phyloP scores from a whole-genome alignment of 2,113 vertebrate species.

The Pogona vitticeps region DNA sequence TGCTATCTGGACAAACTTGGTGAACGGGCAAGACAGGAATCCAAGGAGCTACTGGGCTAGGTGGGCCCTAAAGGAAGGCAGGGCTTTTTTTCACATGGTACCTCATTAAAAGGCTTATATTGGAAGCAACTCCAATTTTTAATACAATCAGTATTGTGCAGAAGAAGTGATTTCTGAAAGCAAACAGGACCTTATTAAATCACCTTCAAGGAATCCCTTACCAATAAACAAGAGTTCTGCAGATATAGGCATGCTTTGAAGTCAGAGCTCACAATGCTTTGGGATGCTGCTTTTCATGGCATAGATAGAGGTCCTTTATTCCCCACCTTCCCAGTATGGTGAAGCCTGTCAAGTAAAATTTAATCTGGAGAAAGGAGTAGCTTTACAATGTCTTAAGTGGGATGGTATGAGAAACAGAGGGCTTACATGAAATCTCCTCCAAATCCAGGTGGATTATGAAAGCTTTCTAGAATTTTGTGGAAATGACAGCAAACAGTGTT shows the following conservation, averaged over 20 bases:
- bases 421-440: not conserved
- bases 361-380: slow-evolving; percentile 24
- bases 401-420: slow-evolving; percentile 10
- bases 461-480: slow-evolving; percentile 6
- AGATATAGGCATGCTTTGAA: not conserved
- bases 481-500: not conserved
- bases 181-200: not conserved
- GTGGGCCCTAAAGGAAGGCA: not conserved
- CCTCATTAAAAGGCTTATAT: slow-evolving; percentile 6
- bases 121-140: not conserved
- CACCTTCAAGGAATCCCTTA: not conserved
- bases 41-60: not conserved
- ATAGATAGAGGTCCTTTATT: not conserved
- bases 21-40: not conserved
- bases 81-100: not conserved
- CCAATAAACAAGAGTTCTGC: not conserved
- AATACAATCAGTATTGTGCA: not conserved
- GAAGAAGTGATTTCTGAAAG: not conserved
- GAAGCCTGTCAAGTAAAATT: slow-evolving; percentile 23
- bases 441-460: slow-evolving; percentile 22
- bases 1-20: too few species aligned
- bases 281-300: not conserved
- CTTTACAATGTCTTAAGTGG: not conserved
- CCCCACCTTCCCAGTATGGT: not conserved
- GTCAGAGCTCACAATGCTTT: not conserved